These are phyloP conservation scores for Dasyornis broadbenti DNA, from an alignment of 2,113 vertebrate species.

Conservation along the genomic window DNA sequence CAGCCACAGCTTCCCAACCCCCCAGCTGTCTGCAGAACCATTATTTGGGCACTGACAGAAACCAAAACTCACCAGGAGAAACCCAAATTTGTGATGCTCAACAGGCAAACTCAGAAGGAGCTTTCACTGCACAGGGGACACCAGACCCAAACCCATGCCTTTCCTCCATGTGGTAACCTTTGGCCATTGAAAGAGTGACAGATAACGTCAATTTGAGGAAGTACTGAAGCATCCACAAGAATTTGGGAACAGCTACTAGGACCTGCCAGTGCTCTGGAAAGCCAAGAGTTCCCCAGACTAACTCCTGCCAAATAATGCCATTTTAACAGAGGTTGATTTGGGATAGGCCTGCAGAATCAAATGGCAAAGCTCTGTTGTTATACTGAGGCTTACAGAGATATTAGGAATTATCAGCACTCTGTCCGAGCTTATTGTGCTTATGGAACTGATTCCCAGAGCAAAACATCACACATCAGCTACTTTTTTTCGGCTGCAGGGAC, in stretches of 20 bases:
- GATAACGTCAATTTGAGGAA: fast-evolving
- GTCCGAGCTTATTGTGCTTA: not conserved
- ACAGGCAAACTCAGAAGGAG: not conserved
- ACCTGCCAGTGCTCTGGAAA: not conserved
- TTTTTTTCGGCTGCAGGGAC: not conserved
- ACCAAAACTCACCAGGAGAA: not conserved
- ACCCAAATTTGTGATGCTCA: fast-evolving
- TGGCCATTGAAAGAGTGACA: not conserved
- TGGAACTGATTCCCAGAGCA: not conserved
- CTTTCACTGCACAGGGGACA: not conserved
- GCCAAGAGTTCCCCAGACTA: not conserved
- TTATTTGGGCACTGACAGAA: not conserved
- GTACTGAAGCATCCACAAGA: fast-evolving
- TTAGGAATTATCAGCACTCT: not conserved
- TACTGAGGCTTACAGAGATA: not conserved
- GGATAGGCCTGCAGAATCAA: not conserved
- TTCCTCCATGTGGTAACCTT: not conserved
- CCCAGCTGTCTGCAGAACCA: fast-evolving
- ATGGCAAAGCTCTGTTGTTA: not conserved
- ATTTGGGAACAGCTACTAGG: not conserved
- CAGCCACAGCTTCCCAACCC: not conserved
- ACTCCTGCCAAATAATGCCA: not conserved
- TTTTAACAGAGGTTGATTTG: not conserved
- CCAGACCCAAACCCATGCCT: not conserved
- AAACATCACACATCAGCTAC: not conserved